Percentiles rank a stretch among this genome's conserved stretches.
Conservation (phyloP, 2,797 vertebrate genomes). For the Hybognathus amarus region DNA sequence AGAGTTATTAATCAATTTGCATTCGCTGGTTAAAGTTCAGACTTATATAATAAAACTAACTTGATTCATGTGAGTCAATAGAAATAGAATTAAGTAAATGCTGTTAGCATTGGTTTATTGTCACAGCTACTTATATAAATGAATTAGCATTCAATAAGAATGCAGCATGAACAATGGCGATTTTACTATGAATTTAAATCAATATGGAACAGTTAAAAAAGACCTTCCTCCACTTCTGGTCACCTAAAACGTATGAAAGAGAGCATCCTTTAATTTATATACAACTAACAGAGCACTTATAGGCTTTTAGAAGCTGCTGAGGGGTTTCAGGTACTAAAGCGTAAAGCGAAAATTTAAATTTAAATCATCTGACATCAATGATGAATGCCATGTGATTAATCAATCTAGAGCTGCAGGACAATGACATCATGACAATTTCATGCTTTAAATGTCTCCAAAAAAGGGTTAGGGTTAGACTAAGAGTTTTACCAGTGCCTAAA, state of each 20-base stretch:
- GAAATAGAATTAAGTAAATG: constrained; percentile 46
- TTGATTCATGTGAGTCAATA: constrained; percentile 49
- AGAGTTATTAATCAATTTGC: constrained; percentile 35
- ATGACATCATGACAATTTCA: not conserved
- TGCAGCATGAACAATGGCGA: constrained; percentile 28
- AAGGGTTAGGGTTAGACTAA: not conserved
- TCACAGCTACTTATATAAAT: constrained; percentile 40
- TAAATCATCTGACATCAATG: not conserved
- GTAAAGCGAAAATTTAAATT: not conserved
- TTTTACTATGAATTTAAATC: constrained; percentile 32
- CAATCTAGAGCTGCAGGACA: not conserved
- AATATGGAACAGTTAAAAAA: not conserved
- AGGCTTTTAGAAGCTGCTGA: not conserved
- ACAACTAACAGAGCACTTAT: not conserved
- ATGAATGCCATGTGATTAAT: not conserved
- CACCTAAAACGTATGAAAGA: constrained; percentile 12
- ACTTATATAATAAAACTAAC: constrained; percentile 8
- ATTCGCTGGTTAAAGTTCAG: constrained; percentile 38
- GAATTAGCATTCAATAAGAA: constrained; percentile 29
- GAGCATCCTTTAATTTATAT: not conserved
- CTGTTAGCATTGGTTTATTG: constrained; percentile 42
- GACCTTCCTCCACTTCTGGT: not conserved
- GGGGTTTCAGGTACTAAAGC: not conserved
- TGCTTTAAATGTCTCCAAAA: not conserved
- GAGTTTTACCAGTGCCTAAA: too few relatives aligned